Evolutionary conservation across 2,888 invertebrate species (phyloP), one percentile per base, ranked within the genome.

Genomic region (Trachelus iudaicus): DNA sequence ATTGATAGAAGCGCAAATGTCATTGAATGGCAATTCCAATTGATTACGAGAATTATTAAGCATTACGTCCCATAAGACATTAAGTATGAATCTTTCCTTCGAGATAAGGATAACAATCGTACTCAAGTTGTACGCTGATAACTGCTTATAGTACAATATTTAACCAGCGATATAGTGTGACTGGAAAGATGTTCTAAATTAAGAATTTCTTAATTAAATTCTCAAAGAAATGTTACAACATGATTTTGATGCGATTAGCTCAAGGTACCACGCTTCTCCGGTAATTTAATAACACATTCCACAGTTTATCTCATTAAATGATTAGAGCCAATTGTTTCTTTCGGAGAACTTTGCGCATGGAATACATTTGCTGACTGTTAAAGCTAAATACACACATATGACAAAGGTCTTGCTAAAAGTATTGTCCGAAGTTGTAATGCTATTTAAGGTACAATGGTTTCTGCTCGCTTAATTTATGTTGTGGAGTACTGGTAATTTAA

Each of bases 261-360:
- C 9, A 23, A 56, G 56, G 23, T 56, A 56, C 23, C 6, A 23
- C 30, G 71, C 12, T 71, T 31, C 31, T 31, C 71, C 23, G 71
- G 71, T 33, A 71, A 71, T 71, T 34, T 71, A 23, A 23, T 71
- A 33, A 15, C 15, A 33, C 31, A 31, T 2, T 71, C 6, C 74
- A 30, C 35, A 37, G 34, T 74, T 74, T 74, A 74, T 74, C 74
- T 74, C 74, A 37, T 74, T 35, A 35, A 34, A 35, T 35, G 11
- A 35, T 74, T 37, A 34, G 30, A 74, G 35, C 4, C 34, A 74
- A 74, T 74, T 74, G 30, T 23, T 56, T 23, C 56, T 56, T 23
- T 56, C 6, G 56, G 56, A 56, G 56, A 6, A 56, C 56, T 56
- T 6, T 40, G 9, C 56, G 1, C 56, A 2, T 23, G 23, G 56